phyloP scores from a whole-genome alignment of 2,113 vertebrate genomes.

The Monopterus albus region DNA sequence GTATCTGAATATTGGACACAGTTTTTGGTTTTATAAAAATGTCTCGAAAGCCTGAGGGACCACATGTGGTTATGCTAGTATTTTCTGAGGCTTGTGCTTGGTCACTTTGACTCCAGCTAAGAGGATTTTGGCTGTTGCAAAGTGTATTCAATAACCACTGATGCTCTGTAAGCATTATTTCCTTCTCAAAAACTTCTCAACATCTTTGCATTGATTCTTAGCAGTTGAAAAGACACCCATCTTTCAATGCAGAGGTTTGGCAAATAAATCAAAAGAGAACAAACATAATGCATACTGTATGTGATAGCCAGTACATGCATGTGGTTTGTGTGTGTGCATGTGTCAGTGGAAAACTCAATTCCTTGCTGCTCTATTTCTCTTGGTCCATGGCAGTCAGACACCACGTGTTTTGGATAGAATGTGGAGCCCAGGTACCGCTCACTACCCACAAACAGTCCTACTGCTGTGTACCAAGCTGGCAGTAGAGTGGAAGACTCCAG shows the following conservation, averaged over 20 bases:
- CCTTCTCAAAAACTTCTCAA: not conserved
- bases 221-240: not conserved
- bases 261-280: slow-evolving; percentile 2
- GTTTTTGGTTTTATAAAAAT: not conserved
- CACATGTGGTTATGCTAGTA: not conserved
- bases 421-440: slow-evolving; percentile 44
- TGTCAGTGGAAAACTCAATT: slow-evolving; percentile 30
- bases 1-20: not conserved
- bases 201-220: too few relatives aligned
- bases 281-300: not conserved
- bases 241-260: not conserved
- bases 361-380: slow-evolving; percentile 14
- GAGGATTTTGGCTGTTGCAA: not conserved
- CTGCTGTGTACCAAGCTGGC: slow-evolving; percentile 66
- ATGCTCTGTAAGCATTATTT: not conserved
- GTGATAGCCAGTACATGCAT: slow-evolving; percentile 1
- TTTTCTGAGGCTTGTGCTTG: not conserved
- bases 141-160: not conserved
- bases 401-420: slow-evolving; percentile 62
- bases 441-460: slow-evolving; percentile 47
- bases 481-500: slow-evolving; percentile 54
- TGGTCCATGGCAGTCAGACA: slow-evolving; percentile 15
- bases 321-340: slow-evolving; percentile 15
- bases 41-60: not conserved
- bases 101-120: not conserved